Conservation (phyloP, 2,113 vertebrate genomes). For the Danionella cerebrum region DNA sequence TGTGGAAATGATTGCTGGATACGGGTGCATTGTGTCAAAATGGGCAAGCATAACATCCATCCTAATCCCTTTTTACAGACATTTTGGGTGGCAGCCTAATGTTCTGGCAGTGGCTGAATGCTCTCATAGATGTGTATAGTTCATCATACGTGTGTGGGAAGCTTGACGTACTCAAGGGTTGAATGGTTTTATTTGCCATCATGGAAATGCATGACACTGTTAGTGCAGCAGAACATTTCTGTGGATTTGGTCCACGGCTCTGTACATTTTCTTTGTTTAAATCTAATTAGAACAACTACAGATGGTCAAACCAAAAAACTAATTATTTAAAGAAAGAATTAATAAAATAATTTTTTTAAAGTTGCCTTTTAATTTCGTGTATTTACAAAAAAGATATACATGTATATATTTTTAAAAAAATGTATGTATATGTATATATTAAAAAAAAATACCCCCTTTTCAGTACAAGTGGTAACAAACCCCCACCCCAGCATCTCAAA, state of each 20-base stretch:
- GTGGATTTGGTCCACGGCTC: background rate
- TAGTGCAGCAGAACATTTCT: background rate
- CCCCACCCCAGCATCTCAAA: background rate
- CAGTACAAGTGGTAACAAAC: background rate
- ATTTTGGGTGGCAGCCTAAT: conserved; percentile 40
- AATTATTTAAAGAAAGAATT: background rate
- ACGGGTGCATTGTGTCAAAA: conserved; percentile 43
- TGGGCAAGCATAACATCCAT: conserved; percentile 47
- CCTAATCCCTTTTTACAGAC: conserved; percentile 52
- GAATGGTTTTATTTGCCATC: background rate
- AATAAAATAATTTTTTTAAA: no score
- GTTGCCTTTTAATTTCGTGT: no score
- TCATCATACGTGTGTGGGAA: background rate
- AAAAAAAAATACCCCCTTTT: no score
- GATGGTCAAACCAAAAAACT: no score
- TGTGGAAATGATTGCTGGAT: conserved; percentile 37
- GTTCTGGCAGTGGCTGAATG: conserved; percentile 8
- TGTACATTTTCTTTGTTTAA: background rate
- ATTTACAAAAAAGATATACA: no score
- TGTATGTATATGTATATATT: no score
- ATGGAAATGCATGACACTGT: background rate
- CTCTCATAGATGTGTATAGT: conserved; percentile 1
- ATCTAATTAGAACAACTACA: no score
- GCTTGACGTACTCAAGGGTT: background rate
- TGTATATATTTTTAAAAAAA: no score